Evolutionary conservation across 1,140 invertebrate species (phyloP), one percentile per base, ranked within the genome.

Genomic region (Anoplolepis gracilipes): DNA sequence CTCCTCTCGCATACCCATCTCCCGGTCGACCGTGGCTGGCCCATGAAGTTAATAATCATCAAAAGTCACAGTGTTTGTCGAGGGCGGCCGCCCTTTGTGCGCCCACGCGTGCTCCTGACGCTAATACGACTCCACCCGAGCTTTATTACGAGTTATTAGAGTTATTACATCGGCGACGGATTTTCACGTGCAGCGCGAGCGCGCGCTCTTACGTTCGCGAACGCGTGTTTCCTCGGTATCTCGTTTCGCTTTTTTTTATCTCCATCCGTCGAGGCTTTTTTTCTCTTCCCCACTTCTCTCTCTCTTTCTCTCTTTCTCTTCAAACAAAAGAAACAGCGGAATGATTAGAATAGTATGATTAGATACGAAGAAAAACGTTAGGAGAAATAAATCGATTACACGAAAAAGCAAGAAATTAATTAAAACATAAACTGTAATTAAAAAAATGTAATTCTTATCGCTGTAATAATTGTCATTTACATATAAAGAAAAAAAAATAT

Each of bases 21-120:
- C 92, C 76, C 33, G 87, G 55, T 85, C 91, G 91, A 89, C 92
- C 90, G 88, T 87, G 91, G 88, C 84, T 65, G 89, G 88, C 91
- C 94, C 93, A 92, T 93, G 91, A 93, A 95, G 94, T 95, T 95
- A 95, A 95, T 95, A 95, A 95, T 95, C 94, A 95, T 95, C 94
- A 95, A 95, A 95, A 95, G 94, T 95, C 94, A 94, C 93, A 92
- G 92, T 95, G 94, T 95, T 95, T 95, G 94, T 93, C 92, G 94
- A 95, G 94, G 94, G 94, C 93, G 93, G 93, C 84, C 89, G 91
- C 93, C 93, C 94, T 94, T 94, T 94, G 93, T 93, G 91, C 92
- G 92, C 90, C 91, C 93, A 93, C 93, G 94, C 93, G 93, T 95
- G 94, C 93, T 93, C 87, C 92, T 95, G 94, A 95, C 94, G 93